Evolutionary conservation across 1,140 invertebrate species (phyloP).

Genomic region (Papilio polytes): DNA sequence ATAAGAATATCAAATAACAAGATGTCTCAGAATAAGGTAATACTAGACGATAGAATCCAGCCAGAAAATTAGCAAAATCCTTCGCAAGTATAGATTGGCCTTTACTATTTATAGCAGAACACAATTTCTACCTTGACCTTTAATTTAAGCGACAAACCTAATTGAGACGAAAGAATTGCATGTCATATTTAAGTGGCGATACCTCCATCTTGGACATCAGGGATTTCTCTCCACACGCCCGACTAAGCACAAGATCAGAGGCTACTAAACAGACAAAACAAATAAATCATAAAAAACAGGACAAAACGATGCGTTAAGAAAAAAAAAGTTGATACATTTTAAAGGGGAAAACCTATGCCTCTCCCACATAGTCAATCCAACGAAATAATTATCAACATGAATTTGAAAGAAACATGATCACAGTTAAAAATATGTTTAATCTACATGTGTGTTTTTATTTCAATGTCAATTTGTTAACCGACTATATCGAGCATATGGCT

Average conservation of each 20-base stretch:
- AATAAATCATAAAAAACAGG: background rate
- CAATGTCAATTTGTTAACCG: background rate
- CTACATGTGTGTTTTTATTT: background rate
- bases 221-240: background rate
- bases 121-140: background rate
- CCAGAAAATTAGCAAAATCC: background rate
- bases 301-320: background rate
- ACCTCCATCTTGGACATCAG: background rate
- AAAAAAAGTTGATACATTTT: background rate
- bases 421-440: too few species aligned
- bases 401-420: too few species aligned
- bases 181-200: background rate
- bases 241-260: background rate
- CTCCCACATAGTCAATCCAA: background rate
- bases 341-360: background rate
- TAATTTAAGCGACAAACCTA: background rate
- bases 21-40: background rate
- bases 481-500: background rate
- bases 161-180: background rate
- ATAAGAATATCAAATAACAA: background rate
- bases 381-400: too few species aligned
- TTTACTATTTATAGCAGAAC: background rate
- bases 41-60: background rate
- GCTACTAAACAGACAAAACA: background rate
- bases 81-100: background rate